These are phyloP conservation scores for Galagoides demidoff DNA, from an alignment of 2,797 vertebrate genomes.

Conservation along the genomic window DNA sequence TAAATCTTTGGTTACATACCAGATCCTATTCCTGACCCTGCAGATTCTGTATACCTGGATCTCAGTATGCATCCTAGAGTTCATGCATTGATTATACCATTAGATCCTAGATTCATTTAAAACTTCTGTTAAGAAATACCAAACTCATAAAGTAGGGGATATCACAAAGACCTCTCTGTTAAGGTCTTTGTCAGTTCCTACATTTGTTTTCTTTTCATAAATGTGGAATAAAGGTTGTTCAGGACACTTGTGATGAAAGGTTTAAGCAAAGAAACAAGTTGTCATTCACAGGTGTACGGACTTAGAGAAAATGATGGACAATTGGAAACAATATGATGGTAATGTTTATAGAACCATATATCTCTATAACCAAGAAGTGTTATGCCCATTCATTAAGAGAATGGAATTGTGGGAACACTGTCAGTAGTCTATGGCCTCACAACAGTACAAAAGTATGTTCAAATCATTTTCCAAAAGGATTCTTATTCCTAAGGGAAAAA, in stretches of 20 bases:
- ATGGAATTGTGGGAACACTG: background rate
- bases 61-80: fast-evolving
- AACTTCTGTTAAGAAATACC: background rate
- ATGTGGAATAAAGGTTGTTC: background rate
- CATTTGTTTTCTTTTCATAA: background rate
- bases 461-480: background rate
- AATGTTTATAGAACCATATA: fast-evolving
- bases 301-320: background rate
- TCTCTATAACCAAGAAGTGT: background rate
- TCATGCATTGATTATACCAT: background rate
- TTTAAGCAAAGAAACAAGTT: background rate
- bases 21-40: background rate
- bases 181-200: background rate
- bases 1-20: background rate
- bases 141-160: no score
- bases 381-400: fast-evolving
- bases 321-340: background rate
- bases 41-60: background rate
- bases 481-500: background rate
- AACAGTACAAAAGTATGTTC: background rate
- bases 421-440: fast-evolving
- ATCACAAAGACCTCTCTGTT: background rate
- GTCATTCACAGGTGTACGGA: background rate
- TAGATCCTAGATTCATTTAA: background rate
- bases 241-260: background rate